Evolutionary conservation across 2,113 vertebrate species (phyloP).

Genomic region (Ceyx melanurus): DNA sequence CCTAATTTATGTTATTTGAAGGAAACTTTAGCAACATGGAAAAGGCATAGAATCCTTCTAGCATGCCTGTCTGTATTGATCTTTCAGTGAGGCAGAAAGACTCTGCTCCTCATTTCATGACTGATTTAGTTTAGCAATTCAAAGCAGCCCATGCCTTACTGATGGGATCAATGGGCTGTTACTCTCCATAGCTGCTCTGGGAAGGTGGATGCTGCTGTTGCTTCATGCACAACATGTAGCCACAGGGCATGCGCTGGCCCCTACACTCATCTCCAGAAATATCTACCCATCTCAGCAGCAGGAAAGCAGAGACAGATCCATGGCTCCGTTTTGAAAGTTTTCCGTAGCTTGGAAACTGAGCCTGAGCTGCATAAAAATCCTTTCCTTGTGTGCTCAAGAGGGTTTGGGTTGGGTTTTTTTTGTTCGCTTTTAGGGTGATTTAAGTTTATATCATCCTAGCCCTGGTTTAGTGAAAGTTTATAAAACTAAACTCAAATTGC

Average conservation of each 20-base stretch:
- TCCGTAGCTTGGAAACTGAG: background rate
- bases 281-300: background rate
- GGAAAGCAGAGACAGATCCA: background rate
- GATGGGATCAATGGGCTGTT: background rate
- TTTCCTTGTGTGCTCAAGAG: background rate
- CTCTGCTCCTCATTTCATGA: background rate
- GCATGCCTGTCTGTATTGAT: background rate
- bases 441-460: background rate
- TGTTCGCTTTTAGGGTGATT: background rate
- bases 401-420: accelerated
- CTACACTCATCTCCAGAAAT: background rate
- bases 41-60: background rate
- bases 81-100: background rate
- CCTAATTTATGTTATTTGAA: background rate
- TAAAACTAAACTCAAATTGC: background rate
- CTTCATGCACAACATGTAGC: accelerated
- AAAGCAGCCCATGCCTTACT: background rate
- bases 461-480: background rate
- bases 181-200: background rate
- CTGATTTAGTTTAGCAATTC: background rate
- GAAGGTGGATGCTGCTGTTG: background rate
- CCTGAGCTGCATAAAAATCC: background rate
- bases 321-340: background rate
- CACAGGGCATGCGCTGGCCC: background rate
- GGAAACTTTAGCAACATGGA: background rate